phyloP scores from a whole-genome alignment of 2,797 vertebrate genomes.

The Melanotaenia maccullochi region DNA sequence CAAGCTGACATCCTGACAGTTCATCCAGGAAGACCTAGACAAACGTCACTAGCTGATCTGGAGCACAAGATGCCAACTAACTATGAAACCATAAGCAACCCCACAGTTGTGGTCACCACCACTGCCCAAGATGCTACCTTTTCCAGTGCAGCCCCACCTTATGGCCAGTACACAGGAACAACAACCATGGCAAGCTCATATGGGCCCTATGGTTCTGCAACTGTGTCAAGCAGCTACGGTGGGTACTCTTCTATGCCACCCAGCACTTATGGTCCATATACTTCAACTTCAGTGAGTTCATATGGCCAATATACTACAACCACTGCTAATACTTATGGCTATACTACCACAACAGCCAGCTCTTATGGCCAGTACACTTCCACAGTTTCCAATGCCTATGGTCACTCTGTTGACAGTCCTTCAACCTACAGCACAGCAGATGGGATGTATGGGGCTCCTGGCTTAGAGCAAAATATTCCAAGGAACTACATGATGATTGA shows the following conservation, averaged over 20 bases:
- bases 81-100: conserved; percentile 92
- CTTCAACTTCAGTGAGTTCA: conserved; percentile 73
- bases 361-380: conserved; percentile 84
- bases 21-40: conserved; percentile 90
- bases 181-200: conserved; percentile 82
- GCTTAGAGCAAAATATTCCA: conserved; percentile 93
- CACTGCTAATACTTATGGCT: conserved; percentile 82
- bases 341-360: conserved; percentile 82
- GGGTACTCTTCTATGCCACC: conserved; percentile 78
- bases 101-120: conserved; percentile 87
- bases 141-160: conserved; percentile 78
- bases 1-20: conserved; percentile 84
- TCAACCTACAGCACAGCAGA: conserved; percentile 89
- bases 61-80: conserved; percentile 97
- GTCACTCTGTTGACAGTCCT: conserved; percentile 84
- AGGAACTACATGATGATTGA: conserved; percentile 99
- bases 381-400: conserved; percentile 84
- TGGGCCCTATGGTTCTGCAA: conserved; percentile 79
- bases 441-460: conserved; percentile 89
- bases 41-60: conserved; percentile 93
- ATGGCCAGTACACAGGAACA: conserved; percentile 80
- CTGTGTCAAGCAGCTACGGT: conserved; percentile 79
- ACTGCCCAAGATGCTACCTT: conserved; percentile 86
- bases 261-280: conserved; percentile 82
- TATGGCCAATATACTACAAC: conserved; percentile 84